Evolutionary conservation across 2,113 vertebrate genomes (phyloP).

Genomic region (Lucifuga dentata): DNA sequence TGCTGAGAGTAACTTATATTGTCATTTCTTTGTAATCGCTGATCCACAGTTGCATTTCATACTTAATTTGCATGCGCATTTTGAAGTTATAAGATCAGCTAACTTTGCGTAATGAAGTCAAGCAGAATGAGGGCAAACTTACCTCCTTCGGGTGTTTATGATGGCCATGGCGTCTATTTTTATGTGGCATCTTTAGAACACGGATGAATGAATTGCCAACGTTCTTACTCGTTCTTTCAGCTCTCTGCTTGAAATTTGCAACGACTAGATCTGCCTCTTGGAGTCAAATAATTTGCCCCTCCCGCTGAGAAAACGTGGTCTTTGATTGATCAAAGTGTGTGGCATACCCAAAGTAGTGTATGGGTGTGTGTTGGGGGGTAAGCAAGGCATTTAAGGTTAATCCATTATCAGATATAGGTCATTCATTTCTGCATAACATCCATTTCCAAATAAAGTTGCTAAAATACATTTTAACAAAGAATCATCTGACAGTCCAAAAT

Average conservation of each 20-base stretch:
- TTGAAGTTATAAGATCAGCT: no score
- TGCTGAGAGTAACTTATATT: no score
- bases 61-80: no score
- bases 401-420: not conserved
- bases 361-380: not conserved
- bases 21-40: no score
- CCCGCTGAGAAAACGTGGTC: conserved; percentile 40
- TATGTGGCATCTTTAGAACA: conserved; percentile 75
- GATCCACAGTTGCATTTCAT: no score
- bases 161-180: conserved; percentile 70
- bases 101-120: no score
- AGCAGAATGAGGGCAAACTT: conserved; percentile 8
- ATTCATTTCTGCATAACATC: not conserved
- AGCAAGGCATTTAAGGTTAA: not conserved
- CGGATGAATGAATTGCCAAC: not conserved
- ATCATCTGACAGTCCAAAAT: no score
- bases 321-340: conserved; percentile 20
- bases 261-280: conserved; percentile 19
- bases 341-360: no score
- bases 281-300: conserved; percentile 50
- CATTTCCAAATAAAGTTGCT: not conserved
- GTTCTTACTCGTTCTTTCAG: not conserved
- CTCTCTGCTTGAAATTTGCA: not conserved
- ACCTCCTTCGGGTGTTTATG: conserved; percentile 67
- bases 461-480: not conserved